phyloP scores from a whole-genome alignment of 1,140 invertebrate species.

The Dendrolimus punctatus region DNA sequence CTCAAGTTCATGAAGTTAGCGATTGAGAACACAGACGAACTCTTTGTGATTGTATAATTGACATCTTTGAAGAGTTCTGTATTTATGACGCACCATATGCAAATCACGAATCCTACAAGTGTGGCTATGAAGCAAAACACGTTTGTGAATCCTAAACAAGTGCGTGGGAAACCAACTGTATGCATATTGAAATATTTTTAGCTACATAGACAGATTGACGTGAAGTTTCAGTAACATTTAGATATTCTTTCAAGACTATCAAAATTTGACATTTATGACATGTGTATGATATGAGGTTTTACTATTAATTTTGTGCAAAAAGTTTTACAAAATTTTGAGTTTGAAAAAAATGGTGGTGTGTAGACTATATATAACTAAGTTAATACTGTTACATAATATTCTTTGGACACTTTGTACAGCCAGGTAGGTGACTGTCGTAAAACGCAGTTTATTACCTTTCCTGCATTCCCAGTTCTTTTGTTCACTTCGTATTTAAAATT shows the following conservation, averaged over 20 bases:
- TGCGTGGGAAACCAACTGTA: slow-evolving; percentile 45
- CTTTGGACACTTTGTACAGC: too few relatives aligned
- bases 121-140: slow-evolving; percentile 47
- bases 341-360: too few relatives aligned
- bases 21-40: slow-evolving; percentile 28
- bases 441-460: too few relatives aligned
- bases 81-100: slow-evolving; percentile 53
- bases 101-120: slow-evolving; percentile 33
- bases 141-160: slow-evolving; percentile 57
- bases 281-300: slow-evolving; percentile 1
- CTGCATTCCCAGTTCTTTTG: too few relatives aligned
- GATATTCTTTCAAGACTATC: slow-evolving; percentile 6
- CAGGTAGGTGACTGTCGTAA: too few relatives aligned
- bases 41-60: slow-evolving; percentile 50
- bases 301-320: background rate
- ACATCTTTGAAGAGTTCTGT: slow-evolving; percentile 52
- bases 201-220: background rate
- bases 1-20: slow-evolving; percentile 51
- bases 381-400: too few relatives aligned
- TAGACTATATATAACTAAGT: background rate
- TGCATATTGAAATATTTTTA: slow-evolving; percentile 42
- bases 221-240: background rate
- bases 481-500: too few relatives aligned
- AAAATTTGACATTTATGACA: slow-evolving; percentile 8
- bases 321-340: too few relatives aligned